Conservation (phyloP, 2,888 invertebrate species). For the Drosophila anomelani region DNA sequence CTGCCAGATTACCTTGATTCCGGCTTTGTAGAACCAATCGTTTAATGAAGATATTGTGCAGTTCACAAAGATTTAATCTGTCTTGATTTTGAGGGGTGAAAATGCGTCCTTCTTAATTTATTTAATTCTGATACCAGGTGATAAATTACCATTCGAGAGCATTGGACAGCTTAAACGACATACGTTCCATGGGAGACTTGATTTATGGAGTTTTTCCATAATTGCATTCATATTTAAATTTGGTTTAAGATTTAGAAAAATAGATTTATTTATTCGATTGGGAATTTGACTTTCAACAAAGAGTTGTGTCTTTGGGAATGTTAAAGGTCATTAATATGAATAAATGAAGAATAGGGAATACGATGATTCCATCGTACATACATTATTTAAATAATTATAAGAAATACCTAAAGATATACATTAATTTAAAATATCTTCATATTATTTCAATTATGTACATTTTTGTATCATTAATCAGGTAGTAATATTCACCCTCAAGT, state of each 20-base stretch:
- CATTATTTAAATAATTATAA: not conserved
- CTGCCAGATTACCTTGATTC: constrained; percentile 28
- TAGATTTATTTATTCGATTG: constrained; percentile 15
- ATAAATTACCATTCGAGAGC: constrained; percentile 22
- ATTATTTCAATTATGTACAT: not conserved
- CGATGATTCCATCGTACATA: not conserved
- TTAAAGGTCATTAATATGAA: constrained; percentile 9
- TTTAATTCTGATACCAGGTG: constrained; percentile 22
- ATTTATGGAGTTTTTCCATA: constrained; percentile 33
- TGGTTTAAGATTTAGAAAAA: constrained; percentile 8
- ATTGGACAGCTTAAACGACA: constrained; percentile 29
- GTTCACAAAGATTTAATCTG: constrained; percentile 21
- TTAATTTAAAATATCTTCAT: not conserved
- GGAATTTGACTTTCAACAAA: constrained; percentile 1
- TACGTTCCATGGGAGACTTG: constrained; percentile 27
- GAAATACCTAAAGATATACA: not conserved
- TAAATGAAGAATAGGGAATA: not conserved
- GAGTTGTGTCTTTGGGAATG: not conserved
- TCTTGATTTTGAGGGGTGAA: not conserved
- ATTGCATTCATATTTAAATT: constrained; percentile 37
- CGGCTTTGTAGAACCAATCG: constrained; percentile 24
- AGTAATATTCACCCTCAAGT: not conserved
- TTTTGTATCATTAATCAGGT: not conserved
- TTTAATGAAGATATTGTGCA: constrained; percentile 40
- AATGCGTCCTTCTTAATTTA: constrained; percentile 20